Evolutionary conservation across 1,140 invertebrate genomes (phyloP).

Genomic region (Trissolcus basalis): DNA sequence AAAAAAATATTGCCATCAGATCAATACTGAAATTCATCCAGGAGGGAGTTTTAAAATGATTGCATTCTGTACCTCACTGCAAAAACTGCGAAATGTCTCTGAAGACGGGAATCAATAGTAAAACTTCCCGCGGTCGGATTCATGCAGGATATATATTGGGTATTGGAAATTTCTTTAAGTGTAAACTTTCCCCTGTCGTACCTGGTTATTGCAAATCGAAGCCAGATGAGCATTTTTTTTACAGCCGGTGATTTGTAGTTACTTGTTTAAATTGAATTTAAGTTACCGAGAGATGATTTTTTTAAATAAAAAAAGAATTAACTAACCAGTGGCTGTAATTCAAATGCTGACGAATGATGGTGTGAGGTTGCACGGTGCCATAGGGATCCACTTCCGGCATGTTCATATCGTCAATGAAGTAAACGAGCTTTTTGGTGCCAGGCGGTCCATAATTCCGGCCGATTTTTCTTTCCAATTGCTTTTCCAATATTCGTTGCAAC

Average conservation of each 20-base stretch:
- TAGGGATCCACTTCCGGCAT: constrained; percentile 98
- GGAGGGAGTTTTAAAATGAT: too few species aligned
- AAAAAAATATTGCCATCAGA: not conserved
- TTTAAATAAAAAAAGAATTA: constrained; percentile 7
- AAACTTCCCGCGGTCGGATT: constrained; percentile 97
- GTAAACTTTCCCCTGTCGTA: constrained; percentile 90
- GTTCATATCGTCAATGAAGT: constrained; percentile 98
- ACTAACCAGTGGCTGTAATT: constrained; percentile 93
- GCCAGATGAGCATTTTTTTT: not conserved
- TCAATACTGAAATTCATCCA: too few species aligned
- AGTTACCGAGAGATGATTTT: constrained; percentile 12
- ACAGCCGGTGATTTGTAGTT: too few species aligned
- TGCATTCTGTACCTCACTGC: constrained; percentile 81
- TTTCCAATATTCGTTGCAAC: constrained; percentile 93
- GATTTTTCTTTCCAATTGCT: constrained; percentile 95
- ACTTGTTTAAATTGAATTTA: too few species aligned
- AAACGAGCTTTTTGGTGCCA: constrained; percentile 92
- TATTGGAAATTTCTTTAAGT: constrained; percentile 94
- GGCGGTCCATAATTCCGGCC: constrained; percentile 94
- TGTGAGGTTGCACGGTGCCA: constrained; percentile 96
- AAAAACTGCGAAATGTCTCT: constrained; percentile 95
- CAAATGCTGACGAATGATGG: constrained; percentile 94
- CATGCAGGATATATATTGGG: constrained; percentile 96
- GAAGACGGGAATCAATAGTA: constrained; percentile 92
- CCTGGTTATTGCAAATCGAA: constrained; percentile 65